Evolutionary conservation across 2,888 invertebrate genomes (phyloP), one percentile per base, ranked within the genome.

Genomic region (Nomada hirtipes): DNA sequence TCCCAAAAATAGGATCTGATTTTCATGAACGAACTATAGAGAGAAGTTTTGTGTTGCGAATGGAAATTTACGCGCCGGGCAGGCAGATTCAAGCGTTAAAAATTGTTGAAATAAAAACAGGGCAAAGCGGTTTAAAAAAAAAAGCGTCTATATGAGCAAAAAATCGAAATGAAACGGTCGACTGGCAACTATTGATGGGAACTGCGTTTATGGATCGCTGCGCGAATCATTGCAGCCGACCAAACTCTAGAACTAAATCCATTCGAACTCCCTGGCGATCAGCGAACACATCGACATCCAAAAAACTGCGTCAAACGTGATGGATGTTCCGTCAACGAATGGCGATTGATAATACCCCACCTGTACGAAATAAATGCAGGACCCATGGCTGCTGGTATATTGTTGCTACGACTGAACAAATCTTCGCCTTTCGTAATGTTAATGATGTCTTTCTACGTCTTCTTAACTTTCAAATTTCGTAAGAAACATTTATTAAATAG

Each of bases 121-220:
- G 4, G 15, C n/a, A 42, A 4, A 20, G n/a, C 1, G 20, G n/a
- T 47, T 29, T 9, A 11, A 44, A 26, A 11, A 26, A 67, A 36
- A 44, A 70, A 23, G 29, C 74, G 60, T 85, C 44, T 63, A 69
- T 75, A 63, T 65, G 60, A 68, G 26, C 18, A 74, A 69, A 60
- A 75, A 75, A 75, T 72, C 57, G 61, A 73, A 83, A 50, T 73
- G 55, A 72, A 81, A 69, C 71, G 61, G 60, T 60, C 57, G 23
- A 29, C 55, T 52, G 68, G 59, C 76, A 44, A 72, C 70, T 60
- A 79, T 82, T 57, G 76, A 85, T 85, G 72, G 75, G 47, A 69
- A 72, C 68, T 23, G 68, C 73, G 63, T 86, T 86, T 83, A 83
- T 60, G 83, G 79, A 81, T 82, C 79, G 75, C 64, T 76, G 76